Base-by-base conservation (phyloP, 2,797 vertebrate genomes). In the Astyanax mexicanus region DNA sequence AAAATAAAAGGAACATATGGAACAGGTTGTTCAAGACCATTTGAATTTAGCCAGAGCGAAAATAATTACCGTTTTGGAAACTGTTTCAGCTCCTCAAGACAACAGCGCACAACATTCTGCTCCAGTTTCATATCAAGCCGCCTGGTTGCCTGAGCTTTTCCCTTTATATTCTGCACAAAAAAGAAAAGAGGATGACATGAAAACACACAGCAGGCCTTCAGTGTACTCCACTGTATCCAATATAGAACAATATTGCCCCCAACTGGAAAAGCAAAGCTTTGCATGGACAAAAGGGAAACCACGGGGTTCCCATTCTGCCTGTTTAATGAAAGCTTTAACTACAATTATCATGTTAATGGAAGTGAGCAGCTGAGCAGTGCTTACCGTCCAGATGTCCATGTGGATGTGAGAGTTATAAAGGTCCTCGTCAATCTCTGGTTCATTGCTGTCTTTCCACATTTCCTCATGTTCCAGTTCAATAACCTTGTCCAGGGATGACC, bases 361-460 rank as follows among this genome's bases (percentile, higher is more conserved):
- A 68, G 21, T 60, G 3, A 62, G n/a, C 13, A 51, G 13, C 27
- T 13, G 0, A 19, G 3, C 3, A 21, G 0, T 27, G 37, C 79
- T 75, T 25, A 97, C 98, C 91, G 86, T 93, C 89, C 92, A 93
- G 78, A 98, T 88, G 83, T 98, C 96, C 69, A 92, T 90, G 86
- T 90, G 90, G 37, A 98, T 80, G 0, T 83, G 77, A 6, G 92
- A 88, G 3, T 68, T 52, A 58, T 93, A 92, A 25, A 87, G 82
- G 60, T 84, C 86, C 1, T 93, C 92, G 1, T 93, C 81, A 12
- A 79, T 75, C 47, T 17, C 69, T 78, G 0, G 93, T 91, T 57
- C 69, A 19, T 7, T 84, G 0, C 57, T 58, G 0, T 84, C 78
- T 8, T 29, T 83, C 97, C 96, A 98, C 60, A 91, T 69, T 0